Percentiles rank a stretch among this genome's conserved stretches.
Conservation (phyloP, 2,888 invertebrate genomes). For the Villa cingulata region DNA sequence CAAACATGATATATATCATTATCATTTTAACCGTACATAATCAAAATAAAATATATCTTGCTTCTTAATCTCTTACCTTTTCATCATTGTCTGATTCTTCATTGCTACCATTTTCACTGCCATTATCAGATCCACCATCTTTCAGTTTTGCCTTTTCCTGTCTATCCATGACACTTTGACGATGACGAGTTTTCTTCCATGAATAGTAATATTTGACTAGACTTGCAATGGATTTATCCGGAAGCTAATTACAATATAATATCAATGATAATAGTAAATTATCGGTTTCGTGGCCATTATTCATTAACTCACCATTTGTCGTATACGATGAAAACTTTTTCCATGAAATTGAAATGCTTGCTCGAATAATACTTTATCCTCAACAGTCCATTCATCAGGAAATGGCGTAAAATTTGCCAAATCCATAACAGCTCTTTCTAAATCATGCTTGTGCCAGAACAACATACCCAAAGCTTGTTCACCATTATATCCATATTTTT, state of each 20-base stretch:
- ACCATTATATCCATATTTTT: slow-evolving; percentile 93
- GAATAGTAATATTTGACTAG: slow-evolving; percentile 96
- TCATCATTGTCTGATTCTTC: slow-evolving; percentile 83
- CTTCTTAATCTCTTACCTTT: too few species aligned
- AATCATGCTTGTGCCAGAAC: slow-evolving; percentile 95
- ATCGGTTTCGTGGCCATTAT: background rate
- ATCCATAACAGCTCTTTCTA: slow-evolving; percentile 82
- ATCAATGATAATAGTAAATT: background rate
- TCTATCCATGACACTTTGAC: slow-evolving; percentile 88
- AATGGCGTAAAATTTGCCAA: slow-evolving; percentile 94
- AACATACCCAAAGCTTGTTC: slow-evolving; percentile 96
- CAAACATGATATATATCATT: too few species aligned
- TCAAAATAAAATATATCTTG: too few species aligned
- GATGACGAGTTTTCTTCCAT: slow-evolving; percentile 91
- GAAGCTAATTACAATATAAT: slow-evolving; percentile 48
- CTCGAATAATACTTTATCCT: slow-evolving; percentile 95
- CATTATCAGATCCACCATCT: slow-evolving; percentile 59
- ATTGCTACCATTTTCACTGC: slow-evolving; percentile 68
- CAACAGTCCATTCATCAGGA: slow-evolving; percentile 96
- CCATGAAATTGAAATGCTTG: slow-evolving; percentile 98
- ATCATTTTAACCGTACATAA: too few species aligned
- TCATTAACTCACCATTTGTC: slow-evolving; percentile 73
- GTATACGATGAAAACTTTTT: slow-evolving; percentile 91
- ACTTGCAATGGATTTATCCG: slow-evolving; percentile 91
- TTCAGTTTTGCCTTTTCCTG: slow-evolving; percentile 44